Base-by-base conservation (phyloP, 1,140 invertebrate species). In the Drosophila azteca region DNA sequence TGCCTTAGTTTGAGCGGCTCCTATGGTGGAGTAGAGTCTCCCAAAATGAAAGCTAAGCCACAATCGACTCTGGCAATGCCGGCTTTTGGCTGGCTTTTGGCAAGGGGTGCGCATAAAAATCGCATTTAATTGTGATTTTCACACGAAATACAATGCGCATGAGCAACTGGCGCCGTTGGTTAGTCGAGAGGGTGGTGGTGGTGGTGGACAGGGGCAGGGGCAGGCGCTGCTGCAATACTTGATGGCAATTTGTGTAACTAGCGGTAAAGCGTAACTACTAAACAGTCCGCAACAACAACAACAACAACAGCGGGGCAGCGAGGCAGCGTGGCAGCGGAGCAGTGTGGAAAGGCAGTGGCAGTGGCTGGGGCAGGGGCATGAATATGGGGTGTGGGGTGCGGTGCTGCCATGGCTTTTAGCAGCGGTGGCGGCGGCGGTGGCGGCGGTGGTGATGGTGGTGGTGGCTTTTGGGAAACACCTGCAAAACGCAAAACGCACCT, bases 81-180 rank as follows among this genome's bases (percentile, higher is more conserved):
- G 69, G 41, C 74, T 79, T 64, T 77, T 64, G 80, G 60, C 45
- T 58, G 69, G 41, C 74, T 79, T 64, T 77, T 64, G 80, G 71
- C 43, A 52, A 85, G 78, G 35, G 35, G 82, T 87, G 82, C 82
- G 78, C 82, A 85, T 82, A 87, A 90, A 90, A 90, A 90, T 79
- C 71, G 72, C 87, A 90, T 90, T 90, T 90, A 90, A 90, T 90
- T 90, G 87, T 83, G 82, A 90, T 90, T 90, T 90, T 90, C 87
- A 90, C 87, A 90, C 87, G 87, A 90, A 90, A 79, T 68, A 87
- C 79, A 88, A 87, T 82, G 76, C 83, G 83, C 79, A 87, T 79
- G 79, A 76, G 83, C 83, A 76, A 65, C 74, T 69, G 74, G 66
- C 78, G 65, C 73, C 78, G 50, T 51, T 55, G 58, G 9, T 69